These are phyloP conservation scores for Paelopatides confundens DNA, from an alignment of 53 echinoderm and acorn worm species.

Conservation along the genomic window DNA sequence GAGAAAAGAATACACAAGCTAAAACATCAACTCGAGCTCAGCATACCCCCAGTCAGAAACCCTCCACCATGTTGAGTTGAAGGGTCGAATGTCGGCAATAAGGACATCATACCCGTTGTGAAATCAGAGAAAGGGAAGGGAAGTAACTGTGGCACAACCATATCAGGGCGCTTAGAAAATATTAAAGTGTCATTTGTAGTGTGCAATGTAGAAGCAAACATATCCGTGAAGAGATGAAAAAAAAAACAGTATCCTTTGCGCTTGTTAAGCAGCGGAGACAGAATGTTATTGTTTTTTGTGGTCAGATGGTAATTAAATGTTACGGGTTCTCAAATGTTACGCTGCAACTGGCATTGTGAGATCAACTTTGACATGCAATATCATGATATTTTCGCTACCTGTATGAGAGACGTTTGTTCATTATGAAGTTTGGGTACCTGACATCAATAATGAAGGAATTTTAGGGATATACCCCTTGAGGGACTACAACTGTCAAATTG, in stretches of 20 bases:
- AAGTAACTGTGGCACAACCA: neutral
- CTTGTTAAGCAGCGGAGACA: no score
- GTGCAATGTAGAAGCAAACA: no score
- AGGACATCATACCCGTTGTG: neutral
- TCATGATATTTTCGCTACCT: neutral
- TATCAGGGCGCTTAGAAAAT: neutral
- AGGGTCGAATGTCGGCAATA: neutral
- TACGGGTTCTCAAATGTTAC: no score
- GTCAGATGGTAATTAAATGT: neutral
- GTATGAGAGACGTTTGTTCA: neutral
- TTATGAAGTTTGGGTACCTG: constrained; percentile 36
- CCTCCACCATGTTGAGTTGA: neutral
- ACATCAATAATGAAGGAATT: neutral
- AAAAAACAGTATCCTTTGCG: no score
- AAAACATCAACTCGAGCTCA: no score
- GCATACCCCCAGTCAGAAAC: neutral
- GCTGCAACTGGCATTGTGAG: no score
- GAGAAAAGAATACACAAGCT: no score
- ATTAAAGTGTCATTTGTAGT: no score
- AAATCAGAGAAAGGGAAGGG: neutral
- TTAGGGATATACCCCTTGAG: neutral
- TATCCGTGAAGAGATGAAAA: no score
- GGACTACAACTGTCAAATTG: neutral
- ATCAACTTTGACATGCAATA: no score
- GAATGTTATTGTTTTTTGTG: no score